Evolutionary conservation across 2,113 vertebrate species (phyloP).

Genomic region (Oenanthe melanoleuca): DNA sequence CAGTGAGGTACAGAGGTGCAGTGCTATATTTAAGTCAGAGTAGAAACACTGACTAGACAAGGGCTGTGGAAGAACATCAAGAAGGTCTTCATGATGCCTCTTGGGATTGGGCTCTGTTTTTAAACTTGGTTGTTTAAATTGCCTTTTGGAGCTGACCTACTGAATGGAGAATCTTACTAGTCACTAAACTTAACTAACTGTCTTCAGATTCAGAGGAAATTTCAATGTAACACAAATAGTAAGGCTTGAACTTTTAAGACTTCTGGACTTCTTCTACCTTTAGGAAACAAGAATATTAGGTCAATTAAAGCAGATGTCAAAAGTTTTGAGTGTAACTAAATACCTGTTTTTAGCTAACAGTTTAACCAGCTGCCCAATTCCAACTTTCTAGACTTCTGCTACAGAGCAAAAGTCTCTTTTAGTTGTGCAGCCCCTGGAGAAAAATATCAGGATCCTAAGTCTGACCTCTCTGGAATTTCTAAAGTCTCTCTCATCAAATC

Average conservation of each 20-base stretch:
- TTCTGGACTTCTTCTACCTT: background rate
- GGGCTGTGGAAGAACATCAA: background rate
- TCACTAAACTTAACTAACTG: background rate
- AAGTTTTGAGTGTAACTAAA: background rate
- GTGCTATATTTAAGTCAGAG: background rate
- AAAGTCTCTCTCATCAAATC: background rate
- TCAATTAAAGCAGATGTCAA: background rate
- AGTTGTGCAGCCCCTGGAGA: background rate
- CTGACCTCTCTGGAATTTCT: conserved; percentile 7
- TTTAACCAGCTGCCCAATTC: background rate
- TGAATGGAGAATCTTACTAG: background rate
- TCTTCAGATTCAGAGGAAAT: conserved; percentile 2
- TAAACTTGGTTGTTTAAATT: background rate
- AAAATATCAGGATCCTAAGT: background rate
- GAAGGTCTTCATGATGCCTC: background rate
- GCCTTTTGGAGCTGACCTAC: background rate
- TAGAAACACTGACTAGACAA: background rate
- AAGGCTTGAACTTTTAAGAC: background rate
- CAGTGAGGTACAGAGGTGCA: background rate
- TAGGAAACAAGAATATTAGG: background rate
- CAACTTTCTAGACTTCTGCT: background rate
- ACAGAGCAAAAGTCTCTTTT: background rate
- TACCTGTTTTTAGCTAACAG: background rate
- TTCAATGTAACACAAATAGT: background rate
- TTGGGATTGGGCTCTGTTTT: background rate